Evolutionary conservation across 2,113 vertebrate genomes (phyloP), one percentile per base, ranked within the genome.

Genomic region (Apistogramma diplotaenia): DNA sequence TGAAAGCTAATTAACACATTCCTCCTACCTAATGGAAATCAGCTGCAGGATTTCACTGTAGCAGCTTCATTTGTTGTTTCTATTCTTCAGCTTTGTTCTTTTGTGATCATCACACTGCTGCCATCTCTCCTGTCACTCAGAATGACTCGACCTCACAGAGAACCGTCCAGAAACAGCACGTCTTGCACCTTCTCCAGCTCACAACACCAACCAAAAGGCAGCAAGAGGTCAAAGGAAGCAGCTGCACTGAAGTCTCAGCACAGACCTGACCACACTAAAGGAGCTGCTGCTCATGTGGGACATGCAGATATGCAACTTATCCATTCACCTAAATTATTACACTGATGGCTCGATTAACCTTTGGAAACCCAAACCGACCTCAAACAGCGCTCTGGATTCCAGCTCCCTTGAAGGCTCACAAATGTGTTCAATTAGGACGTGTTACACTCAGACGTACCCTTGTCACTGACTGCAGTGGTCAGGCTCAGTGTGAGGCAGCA

Each of bases 371-470:
- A 8, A 33, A 8, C 6, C 49, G 54, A 67, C 53, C 49, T 79
- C 25, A 77, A 74, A 80, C 33, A 55, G 51, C 35, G 58, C 72
- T 82, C 51, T 57, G 8, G 11, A 58, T 73, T 23, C 12, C 70
- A 74, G 29, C 70, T 78, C 61, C 56, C 51, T 56, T 84, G 13
- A 31, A 76, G 46, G 75, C 49, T 79, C 33, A 21, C 25, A 84
- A 89, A 80, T 33, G 29, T 27, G 59, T 67, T 76, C 37, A 84
- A 86, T 82, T 74, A 79, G 37, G 13, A 55, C 31, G 35, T 8
- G 70, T 70, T 82, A 60, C 46, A 46, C 51, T 79, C 82, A 85
- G 85, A 83, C 13, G 65, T 82, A 76, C 78, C 46, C 61, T 43
- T 33, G 70, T 77, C 25, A 65, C 13, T 80, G 33, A 74, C 77